These are phyloP conservation scores for Wasmannia auropunctata DNA, from an alignment of 1,140 invertebrate genomes.

Conservation along the genomic window DNA sequence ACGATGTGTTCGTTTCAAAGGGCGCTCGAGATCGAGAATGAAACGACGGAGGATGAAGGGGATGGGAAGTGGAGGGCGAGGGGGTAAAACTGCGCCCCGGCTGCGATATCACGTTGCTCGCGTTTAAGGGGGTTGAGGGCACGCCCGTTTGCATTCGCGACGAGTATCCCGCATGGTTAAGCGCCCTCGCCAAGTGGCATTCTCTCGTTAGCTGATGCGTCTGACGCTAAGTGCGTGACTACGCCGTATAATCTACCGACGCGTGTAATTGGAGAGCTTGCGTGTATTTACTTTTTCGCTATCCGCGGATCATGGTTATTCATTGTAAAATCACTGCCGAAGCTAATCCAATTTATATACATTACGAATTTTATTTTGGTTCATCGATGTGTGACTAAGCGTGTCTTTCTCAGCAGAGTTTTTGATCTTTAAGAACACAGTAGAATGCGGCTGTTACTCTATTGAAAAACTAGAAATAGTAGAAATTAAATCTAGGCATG, in stretches of 20 bases:
- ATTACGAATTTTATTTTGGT: background rate
- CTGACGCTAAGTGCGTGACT: slow-evolving; percentile 65
- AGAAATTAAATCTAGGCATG: background rate
- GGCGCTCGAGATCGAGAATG: background rate
- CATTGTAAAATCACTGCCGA: background rate
- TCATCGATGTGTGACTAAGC: background rate
- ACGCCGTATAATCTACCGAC: slow-evolving; percentile 56
- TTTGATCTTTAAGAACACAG: background rate
- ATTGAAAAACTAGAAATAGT: background rate
- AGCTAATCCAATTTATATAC: background rate
- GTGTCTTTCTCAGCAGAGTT: background rate
- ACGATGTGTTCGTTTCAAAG: slow-evolving; percentile 33
- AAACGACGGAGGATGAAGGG: background rate
- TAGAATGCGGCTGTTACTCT: background rate
- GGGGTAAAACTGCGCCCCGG: slow-evolving; percentile 22
- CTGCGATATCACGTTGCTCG: slow-evolving; percentile 60
- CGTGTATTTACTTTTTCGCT: slow-evolving; percentile 14
- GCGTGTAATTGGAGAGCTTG: background rate
- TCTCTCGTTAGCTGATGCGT: slow-evolving; percentile 66
- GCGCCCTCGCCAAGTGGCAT: slow-evolving; percentile 59
- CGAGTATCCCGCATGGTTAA: slow-evolving; percentile 64
- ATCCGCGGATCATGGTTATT: background rate
- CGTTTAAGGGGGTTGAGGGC: slow-evolving; percentile 63
- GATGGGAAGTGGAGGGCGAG: background rate
- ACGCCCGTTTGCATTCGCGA: slow-evolving; percentile 60